Conservation (phyloP, 2,797 vertebrate species). For the Lagocephalus sceleratus region DNA sequence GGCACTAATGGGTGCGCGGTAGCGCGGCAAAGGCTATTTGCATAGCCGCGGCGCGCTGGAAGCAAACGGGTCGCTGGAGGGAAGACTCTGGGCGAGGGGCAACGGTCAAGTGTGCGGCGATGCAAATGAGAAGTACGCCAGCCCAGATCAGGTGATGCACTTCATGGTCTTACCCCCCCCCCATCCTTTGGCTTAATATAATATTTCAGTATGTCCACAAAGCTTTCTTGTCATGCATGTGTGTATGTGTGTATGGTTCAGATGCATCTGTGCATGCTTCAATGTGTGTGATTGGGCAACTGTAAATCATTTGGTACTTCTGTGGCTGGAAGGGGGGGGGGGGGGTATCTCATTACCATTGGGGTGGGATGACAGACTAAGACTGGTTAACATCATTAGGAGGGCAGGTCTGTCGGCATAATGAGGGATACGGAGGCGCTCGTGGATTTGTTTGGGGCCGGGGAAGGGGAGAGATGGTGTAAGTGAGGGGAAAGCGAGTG, state of each 20-base stretch:
- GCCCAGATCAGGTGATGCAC: conserved; percentile 64
- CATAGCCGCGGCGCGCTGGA: conserved; percentile 22
- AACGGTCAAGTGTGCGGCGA: conserved; percentile 78
- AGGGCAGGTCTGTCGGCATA: conserved; percentile 58
- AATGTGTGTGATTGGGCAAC: conserved; percentile 40
- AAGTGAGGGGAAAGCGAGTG: not conserved
- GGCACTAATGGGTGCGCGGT: conserved; percentile 73
- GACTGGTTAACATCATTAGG: conserved; percentile 69
- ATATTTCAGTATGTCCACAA: conserved; percentile 47
- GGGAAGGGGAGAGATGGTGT: not conserved
- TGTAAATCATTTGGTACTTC: conserved; percentile 51
- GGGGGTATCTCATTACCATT: conserved; percentile 56
- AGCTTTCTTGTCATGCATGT: conserved; percentile 12
- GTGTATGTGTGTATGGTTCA: conserved; percentile 4
- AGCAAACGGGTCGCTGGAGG: conserved; percentile 20
- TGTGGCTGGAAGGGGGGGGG: conserved; percentile 9
- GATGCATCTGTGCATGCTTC: conserved; percentile 38
- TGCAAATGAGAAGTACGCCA: conserved; percentile 79
- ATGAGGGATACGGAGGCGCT: conserved; percentile 62
- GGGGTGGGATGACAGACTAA: conserved; percentile 57
- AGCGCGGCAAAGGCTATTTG: conserved; percentile 65
- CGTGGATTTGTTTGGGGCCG: conserved; percentile 31
- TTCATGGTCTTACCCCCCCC: conserved; percentile 55
- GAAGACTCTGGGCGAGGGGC: conserved; percentile 10
- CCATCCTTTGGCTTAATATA: conserved; percentile 71